Evolutionary conservation across 2,797 vertebrate species (phyloP).

Genomic region (Tadarida brasiliensis): DNA sequence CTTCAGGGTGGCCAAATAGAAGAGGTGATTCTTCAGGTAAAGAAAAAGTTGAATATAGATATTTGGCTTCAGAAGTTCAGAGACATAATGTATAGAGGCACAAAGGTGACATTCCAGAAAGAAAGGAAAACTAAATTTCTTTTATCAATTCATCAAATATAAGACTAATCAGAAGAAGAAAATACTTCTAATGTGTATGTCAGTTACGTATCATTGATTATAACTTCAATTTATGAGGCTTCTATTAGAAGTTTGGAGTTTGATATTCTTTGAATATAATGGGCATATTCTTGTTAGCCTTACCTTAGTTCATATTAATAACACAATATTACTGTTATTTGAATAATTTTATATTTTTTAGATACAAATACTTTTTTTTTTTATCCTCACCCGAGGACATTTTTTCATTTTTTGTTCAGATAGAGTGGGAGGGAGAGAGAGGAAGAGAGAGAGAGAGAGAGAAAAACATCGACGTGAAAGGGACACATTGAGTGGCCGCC

Average conservation of each 20-base stretch:
- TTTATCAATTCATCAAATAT: neutral
- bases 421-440: too few relatives aligned
- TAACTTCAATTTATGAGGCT: constrained; percentile 23
- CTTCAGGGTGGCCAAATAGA: constrained; percentile 95
- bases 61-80: constrained; percentile 48
- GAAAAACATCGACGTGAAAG: too few relatives aligned
- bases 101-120: neutral
- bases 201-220: constrained; percentile 49
- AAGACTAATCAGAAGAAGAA: neutral
- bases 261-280: constrained; percentile 32
- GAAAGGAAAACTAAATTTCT: constrained; percentile 18
- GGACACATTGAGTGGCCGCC: too few relatives aligned
- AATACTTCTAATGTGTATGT: neutral
- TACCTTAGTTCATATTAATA: neutral
- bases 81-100: neutral
- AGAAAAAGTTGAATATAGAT: constrained; percentile 27
- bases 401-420: too few relatives aligned
- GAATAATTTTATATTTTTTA: constrained; percentile 50
- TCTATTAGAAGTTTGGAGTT: neutral
- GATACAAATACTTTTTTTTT: neutral
- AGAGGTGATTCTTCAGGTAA: constrained; percentile 96
- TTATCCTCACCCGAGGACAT: too few relatives aligned
- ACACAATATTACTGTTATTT: neutral
- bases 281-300: neutral
- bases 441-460: too few relatives aligned